Conservation (phyloP, 2,888 invertebrate species). For the Cheilosia pagana region DNA sequence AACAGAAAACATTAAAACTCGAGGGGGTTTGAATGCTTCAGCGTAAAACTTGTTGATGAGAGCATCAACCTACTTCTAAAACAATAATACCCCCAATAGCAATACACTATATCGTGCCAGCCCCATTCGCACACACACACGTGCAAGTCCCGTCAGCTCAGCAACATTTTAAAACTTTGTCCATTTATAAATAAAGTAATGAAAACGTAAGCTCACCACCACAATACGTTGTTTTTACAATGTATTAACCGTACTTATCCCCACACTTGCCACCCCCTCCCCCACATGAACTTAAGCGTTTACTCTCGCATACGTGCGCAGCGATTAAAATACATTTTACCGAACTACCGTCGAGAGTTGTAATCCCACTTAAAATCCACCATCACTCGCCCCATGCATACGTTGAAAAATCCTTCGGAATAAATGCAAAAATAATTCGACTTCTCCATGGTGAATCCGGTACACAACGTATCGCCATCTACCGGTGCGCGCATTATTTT, state of each 20-base stretch:
- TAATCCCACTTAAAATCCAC: slow-evolving; percentile 48
- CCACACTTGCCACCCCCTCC: neutral
- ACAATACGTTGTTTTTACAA: slow-evolving; percentile 53
- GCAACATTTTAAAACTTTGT: slow-evolving; percentile 26
- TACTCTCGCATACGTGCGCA: slow-evolving; percentile 34
- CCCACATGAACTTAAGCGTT: slow-evolving; percentile 46
- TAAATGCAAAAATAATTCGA: slow-evolving; percentile 63
- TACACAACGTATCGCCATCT: slow-evolving; percentile 56
- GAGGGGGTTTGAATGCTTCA: too few species aligned
- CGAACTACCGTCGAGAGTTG: slow-evolving; percentile 45
- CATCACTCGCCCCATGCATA: slow-evolving; percentile 28
- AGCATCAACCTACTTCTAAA: neutral
- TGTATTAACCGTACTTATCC: slow-evolving; percentile 52
- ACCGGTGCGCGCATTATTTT: slow-evolving; percentile 69
- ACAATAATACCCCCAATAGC: neutral
- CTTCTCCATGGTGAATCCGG: neutral
- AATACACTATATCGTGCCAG: neutral
- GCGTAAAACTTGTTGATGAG: neutral
- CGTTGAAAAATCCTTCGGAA: slow-evolving; percentile 38
- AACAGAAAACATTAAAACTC: too few species aligned
- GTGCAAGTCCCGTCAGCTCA: neutral
- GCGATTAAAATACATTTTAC: slow-evolving; percentile 59
- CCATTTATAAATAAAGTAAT: slow-evolving; percentile 6
- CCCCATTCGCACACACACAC: neutral
- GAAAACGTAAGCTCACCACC: slow-evolving; percentile 42